Evolutionary conservation across 2,113 vertebrate genomes (phyloP).

Genomic region (Tragelaphus scriptus): DNA sequence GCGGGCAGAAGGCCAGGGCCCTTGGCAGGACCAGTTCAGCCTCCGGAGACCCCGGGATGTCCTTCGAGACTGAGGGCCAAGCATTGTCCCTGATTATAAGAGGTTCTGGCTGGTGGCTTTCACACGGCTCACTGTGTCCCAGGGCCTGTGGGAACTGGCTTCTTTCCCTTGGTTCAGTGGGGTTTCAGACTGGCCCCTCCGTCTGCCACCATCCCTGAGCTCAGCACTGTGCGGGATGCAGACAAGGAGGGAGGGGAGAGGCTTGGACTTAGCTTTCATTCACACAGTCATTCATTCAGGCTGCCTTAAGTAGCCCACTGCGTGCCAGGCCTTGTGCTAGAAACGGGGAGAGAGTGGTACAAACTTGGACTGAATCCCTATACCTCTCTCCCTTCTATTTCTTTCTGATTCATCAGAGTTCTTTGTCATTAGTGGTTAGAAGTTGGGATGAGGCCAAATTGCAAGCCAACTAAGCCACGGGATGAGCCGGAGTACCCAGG

Average conservation of each 20-base stretch:
- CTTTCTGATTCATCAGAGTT: not conserved
- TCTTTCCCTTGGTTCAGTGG: not conserved
- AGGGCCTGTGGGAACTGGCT: constrained; percentile 24
- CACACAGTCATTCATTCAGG: not conserved
- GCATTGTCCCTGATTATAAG: constrained; percentile 41
- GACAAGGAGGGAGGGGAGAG: not conserved
- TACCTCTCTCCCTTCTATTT: not conserved
- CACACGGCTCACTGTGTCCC: not conserved
- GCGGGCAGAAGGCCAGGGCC: constrained; percentile 33
- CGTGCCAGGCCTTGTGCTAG: not conserved
- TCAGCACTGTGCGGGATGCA: accelerated
- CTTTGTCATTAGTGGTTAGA: not conserved
- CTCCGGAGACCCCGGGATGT: constrained; percentile 36
- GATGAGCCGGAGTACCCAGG: not conserved
- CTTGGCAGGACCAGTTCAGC: not conserved
- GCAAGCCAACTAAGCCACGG: not conserved
- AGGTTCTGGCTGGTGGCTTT: not conserved
- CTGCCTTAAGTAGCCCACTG: not conserved
- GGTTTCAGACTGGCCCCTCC: not conserved
- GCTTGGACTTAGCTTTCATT: not conserved
- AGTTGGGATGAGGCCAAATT: not conserved
- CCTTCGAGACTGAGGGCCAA: constrained; percentile 43
- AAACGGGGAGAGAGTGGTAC: not conserved
- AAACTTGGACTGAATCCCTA: accelerated
- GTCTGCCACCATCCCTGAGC: not conserved